Evolutionary conservation across 2,113 vertebrate genomes (phyloP).

Genomic region (Apaloderma vittatum): DNA sequence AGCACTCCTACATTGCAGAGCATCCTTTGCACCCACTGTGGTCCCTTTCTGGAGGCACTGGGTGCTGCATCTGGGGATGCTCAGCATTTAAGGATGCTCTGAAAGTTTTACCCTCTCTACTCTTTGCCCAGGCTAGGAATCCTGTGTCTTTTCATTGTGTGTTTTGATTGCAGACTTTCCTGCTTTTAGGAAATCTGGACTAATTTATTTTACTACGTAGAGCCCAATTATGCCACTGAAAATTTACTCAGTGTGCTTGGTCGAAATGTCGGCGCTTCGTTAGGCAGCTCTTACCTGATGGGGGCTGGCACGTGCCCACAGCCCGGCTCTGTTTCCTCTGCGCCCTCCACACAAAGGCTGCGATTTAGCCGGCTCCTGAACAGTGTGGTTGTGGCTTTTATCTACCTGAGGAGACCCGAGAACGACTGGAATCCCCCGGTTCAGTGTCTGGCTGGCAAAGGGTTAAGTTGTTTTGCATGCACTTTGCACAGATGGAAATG

Average conservation of each 20-base stretch:
- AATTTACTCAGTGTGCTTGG: background rate
- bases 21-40: background rate
- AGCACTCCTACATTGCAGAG: background rate
- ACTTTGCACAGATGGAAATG: constrained; percentile 52
- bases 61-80: background rate
- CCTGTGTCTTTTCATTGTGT: background rate
- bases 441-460: background rate
- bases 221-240: background rate
- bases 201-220: background rate
- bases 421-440: background rate
- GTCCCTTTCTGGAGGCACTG: background rate
- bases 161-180: background rate
- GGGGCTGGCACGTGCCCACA: constrained; percentile 6
- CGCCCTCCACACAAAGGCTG: background rate
- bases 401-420: background rate
- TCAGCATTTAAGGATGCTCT: background rate
- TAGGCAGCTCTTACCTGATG: background rate
- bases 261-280: fast-evolving
- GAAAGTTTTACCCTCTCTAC: background rate
- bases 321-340: background rate
- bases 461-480: constrained; percentile 51
- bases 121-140: background rate
- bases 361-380: background rate
- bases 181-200: background rate
- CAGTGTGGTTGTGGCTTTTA: fast-evolving